These are phyloP conservation scores for Pyralis farinalis DNA, from an alignment of 2,888 invertebrate species.

Conservation along the genomic window DNA sequence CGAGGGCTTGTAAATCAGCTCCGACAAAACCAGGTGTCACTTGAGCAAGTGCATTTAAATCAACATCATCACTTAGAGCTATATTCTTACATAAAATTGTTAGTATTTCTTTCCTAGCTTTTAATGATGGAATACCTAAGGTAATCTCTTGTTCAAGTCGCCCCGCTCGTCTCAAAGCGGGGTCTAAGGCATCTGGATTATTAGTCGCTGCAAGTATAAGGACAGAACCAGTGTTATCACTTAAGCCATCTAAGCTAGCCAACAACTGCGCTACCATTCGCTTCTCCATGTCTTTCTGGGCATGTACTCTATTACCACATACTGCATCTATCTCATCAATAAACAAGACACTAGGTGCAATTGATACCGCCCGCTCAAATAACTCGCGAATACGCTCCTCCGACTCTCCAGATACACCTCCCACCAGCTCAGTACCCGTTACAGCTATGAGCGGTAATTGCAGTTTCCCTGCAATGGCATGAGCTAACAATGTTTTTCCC, in stretches of 20 bases:
- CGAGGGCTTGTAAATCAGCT: constrained; percentile 93
- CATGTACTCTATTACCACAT: constrained; percentile 92
- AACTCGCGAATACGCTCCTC: constrained; percentile 95
- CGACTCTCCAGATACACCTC: constrained; percentile 97
- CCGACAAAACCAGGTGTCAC: constrained; percentile 98
- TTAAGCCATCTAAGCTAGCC: constrained; percentile 91
- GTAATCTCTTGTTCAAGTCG: constrained; percentile 97
- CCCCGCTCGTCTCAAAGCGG: constrained; percentile 94
- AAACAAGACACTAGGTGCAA: constrained; percentile 92
- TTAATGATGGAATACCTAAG: constrained; percentile 94
- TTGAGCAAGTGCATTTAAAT: constrained; percentile 87
- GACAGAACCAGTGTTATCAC: constrained; percentile 81
- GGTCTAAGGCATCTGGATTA: constrained; percentile 95
- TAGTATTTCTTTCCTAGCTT: constrained; percentile 90
- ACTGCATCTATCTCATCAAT: constrained; percentile 99
- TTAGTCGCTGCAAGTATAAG: constrained; percentile 98
- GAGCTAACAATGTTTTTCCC: constrained; percentile 91
- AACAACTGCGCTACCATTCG: constrained; percentile 96
- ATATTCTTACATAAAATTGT: constrained; percentile 85
- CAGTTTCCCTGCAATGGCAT: constrained; percentile 93
- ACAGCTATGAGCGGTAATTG: constrained; percentile 92
- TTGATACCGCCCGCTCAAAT: constrained; percentile 90
- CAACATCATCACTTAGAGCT: constrained; percentile 85
- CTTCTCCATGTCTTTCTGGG: constrained; percentile 97
- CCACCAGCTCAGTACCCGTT: constrained; percentile 95